A percentile compares a stretch with the other conserved stretches of the same genome.
Conservation (phyloP, 2,113 vertebrate species). For the Erythrocebus patas region DNA sequence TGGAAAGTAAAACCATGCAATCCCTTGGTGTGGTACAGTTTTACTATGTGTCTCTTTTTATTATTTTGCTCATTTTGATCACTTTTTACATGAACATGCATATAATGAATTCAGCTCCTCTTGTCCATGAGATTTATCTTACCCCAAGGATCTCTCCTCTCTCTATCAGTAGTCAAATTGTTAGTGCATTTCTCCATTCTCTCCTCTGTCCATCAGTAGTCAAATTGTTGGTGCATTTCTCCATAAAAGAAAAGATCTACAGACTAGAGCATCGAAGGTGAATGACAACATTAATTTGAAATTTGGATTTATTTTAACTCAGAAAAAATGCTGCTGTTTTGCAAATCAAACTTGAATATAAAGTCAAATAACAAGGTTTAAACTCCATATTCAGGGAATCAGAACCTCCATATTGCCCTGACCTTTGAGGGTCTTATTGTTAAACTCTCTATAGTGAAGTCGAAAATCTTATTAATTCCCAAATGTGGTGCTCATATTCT, state of each 20-base stretch:
- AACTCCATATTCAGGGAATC: neutral
- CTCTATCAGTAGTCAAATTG: neutral
- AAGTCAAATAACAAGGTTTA: neutral
- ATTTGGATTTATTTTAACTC: neutral
- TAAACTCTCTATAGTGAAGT: neutral
- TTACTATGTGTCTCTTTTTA: slow-evolving; percentile 55
- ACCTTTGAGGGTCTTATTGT: neutral
- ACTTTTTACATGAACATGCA: slow-evolving; percentile 42
- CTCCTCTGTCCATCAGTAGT: neutral
- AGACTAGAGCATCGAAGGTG: neutral
- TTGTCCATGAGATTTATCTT: slow-evolving; percentile 32
- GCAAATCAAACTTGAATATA: neutral
- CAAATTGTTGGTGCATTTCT: neutral
- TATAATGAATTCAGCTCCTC: slow-evolving; percentile 41
- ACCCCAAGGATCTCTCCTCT: neutral
- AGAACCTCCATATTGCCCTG: neutral
- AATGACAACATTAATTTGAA: slow-evolving; percentile 10
- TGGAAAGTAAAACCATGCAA: slow-evolving; percentile 50
- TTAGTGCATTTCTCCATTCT: neutral
- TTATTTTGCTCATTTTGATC: slow-evolving; percentile 56
- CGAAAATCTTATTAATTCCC: neutral
- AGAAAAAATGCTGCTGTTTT: neutral
- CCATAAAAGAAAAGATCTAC: neutral
- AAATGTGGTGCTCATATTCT: neutral
- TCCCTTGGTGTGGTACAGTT: slow-evolving; percentile 28